phyloP scores from a whole-genome alignment of 2,888 invertebrate species.

The Caenorhabditis panamensis region DNA sequence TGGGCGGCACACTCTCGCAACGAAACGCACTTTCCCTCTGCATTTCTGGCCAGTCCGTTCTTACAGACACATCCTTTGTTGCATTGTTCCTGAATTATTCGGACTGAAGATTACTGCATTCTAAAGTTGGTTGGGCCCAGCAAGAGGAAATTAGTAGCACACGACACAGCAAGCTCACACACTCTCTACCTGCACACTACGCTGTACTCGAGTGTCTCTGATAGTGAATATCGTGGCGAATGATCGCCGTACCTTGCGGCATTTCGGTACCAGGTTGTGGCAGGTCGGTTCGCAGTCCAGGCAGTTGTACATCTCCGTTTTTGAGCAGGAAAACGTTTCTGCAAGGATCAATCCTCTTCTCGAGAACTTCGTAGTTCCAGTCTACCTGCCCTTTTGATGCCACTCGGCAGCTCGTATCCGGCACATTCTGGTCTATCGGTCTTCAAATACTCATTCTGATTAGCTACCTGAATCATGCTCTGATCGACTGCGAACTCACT shows the following conservation, averaged over 20 bases:
- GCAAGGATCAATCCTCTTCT: not conserved
- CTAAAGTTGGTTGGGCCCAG: too few relatives aligned
- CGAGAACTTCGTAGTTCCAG: not conserved
- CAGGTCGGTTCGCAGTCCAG: slow-evolving; percentile 64
- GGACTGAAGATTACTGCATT: too few relatives aligned
- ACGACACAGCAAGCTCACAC: slow-evolving; percentile 30
- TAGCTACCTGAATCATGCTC: slow-evolving; percentile 36
- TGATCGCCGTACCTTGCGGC: slow-evolving; percentile 60
- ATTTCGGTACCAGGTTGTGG: slow-evolving; percentile 61
- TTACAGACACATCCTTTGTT: slow-evolving; percentile 61
- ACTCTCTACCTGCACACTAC: slow-evolving; percentile 57
- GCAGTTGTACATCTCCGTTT: slow-evolving; percentile 60
- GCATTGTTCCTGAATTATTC: slow-evolving; percentile 63
- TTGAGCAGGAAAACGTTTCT: slow-evolving; percentile 54
- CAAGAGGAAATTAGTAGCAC: slow-evolving; percentile 3
- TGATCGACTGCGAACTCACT: slow-evolving; percentile 28
- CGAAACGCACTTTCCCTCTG: slow-evolving; percentile 49
- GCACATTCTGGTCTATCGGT: slow-evolving; percentile 60
- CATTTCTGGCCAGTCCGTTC: slow-evolving; percentile 50
- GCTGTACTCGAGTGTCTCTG: slow-evolving; percentile 58
- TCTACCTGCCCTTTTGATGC: slow-evolving; percentile 51
- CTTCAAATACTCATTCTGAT: slow-evolving; percentile 57
- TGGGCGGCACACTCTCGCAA: slow-evolving; percentile 53
- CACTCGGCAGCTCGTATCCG: slow-evolving; percentile 46
- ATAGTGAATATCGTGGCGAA: slow-evolving; percentile 56